These are phyloP conservation scores for Dryadula phaetusa DNA, from an alignment of 2,888 invertebrate species.

Conservation along the genomic window DNA sequence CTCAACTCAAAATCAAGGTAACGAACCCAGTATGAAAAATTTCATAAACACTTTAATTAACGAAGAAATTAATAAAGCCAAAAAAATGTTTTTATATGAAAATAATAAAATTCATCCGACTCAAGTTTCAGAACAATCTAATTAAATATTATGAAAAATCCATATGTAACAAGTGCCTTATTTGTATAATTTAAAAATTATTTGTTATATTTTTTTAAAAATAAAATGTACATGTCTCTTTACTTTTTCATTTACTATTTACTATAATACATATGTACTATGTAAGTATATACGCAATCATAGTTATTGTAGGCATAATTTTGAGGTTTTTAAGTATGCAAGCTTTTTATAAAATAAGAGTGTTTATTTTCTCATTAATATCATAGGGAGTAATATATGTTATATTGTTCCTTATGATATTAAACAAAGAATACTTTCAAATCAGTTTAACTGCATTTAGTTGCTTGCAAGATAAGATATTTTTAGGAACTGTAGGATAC, in stretches of 20 bases:
- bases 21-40: slow-evolving; percentile 50
- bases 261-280: neutral
- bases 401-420: too few species aligned
- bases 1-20: slow-evolving; percentile 5
- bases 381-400: too few species aligned
- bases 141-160: slow-evolving; percentile 37
- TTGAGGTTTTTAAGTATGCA: neutral
- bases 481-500: neutral
- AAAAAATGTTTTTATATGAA: slow-evolving; percentile 64
- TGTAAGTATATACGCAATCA: neutral
- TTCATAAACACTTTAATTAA: slow-evolving; percentile 67
- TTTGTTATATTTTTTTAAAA: slow-evolving; percentile 15
- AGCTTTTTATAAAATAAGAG: too few species aligned
- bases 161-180: slow-evolving; percentile 26
- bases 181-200: slow-evolving; percentile 1
- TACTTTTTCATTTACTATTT: neutral
- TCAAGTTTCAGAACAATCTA: slow-evolving; percentile 50
- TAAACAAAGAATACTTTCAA: too few species aligned
- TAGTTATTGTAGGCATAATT: neutral
- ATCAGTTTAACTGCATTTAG: too few species aligned
- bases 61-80: slow-evolving; percentile 68
- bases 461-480: neutral
- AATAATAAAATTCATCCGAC: slow-evolving; percentile 75
- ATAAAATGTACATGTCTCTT: neutral
- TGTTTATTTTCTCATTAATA: too few species aligned